These are phyloP conservation scores for Tinea semifulvella DNA, from an alignment of 2,888 invertebrate species.

Conservation along the genomic window DNA sequence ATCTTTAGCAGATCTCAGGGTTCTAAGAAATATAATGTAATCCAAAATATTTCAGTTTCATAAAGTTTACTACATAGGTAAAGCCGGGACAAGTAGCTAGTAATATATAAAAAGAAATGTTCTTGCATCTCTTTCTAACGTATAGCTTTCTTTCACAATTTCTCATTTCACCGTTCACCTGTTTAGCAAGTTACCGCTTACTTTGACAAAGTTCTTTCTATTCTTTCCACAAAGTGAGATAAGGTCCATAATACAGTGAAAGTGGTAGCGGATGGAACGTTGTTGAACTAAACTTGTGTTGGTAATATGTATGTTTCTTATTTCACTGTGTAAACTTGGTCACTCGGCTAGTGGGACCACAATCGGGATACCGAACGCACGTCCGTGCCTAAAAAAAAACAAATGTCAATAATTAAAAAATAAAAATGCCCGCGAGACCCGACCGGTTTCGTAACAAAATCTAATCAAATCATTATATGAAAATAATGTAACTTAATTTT, in stretches of 20 bases:
- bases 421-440: constrained; percentile 43
- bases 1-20: too few relatives aligned
- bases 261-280: constrained; percentile 26
- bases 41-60: too few relatives aligned
- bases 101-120: constrained; percentile 41
- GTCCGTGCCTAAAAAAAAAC: constrained; percentile 24
- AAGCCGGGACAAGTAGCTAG: too few relatives aligned
- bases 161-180: constrained; percentile 67
- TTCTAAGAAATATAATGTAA: too few relatives aligned
- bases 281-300: constrained; percentile 28
- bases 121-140: constrained; percentile 37
- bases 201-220: constrained; percentile 35
- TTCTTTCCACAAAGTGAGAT: background rate
- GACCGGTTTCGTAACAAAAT: constrained; percentile 27
- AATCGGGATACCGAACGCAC: constrained; percentile 34
- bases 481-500: constrained; percentile 20
- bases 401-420: constrained; percentile 2
- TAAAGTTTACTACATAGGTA: too few relatives aligned
- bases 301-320: constrained; percentile 64
- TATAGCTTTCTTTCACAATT: constrained; percentile 54
- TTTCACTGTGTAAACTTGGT: constrained; percentile 63
- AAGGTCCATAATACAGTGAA: constrained; percentile 18
- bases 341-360: constrained; percentile 62
- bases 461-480: background rate
- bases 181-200: constrained; percentile 51